These are phyloP conservation scores for Collichthys lucidus DNA, from an alignment of 2,113 vertebrate species.

Conservation along the genomic window DNA sequence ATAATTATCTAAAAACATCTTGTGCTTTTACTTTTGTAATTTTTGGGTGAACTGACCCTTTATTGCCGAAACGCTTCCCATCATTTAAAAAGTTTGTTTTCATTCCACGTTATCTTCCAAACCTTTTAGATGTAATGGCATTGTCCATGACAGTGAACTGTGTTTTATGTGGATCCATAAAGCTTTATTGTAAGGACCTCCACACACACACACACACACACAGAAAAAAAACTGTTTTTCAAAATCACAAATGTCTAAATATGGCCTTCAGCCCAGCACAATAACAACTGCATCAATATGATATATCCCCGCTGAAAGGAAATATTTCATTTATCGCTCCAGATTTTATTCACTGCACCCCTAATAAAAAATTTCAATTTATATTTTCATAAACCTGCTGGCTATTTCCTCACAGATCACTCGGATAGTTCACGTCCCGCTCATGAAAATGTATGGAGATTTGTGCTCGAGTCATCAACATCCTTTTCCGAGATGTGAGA, in stretches of 20 bases:
- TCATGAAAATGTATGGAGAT: constrained; percentile 83
- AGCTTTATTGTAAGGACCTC: constrained; percentile 41
- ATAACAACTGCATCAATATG: constrained; percentile 52
- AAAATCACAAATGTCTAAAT: constrained; percentile 27
- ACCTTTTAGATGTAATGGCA: constrained; percentile 13
- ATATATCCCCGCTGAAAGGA: constrained; percentile 54
- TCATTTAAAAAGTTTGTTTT: neutral
- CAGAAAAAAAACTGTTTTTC: constrained; percentile 43
- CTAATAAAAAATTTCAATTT: constrained; percentile 75
- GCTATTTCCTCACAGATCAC: constrained; percentile 74
- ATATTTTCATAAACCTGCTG: constrained; percentile 78
- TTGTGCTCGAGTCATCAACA: constrained; percentile 82
- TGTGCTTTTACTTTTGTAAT: no score
- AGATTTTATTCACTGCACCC: constrained; percentile 62
- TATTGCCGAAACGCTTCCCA: neutral
- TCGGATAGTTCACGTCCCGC: constrained; percentile 63
- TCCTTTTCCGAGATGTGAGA: constrained; percentile 68
- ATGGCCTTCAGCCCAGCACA: constrained; percentile 29
- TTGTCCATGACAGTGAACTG: neutral
- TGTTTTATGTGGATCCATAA: constrained; percentile 55
- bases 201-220: constrained; percentile 15
- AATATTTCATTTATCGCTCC: constrained; percentile 69
- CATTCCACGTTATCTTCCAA: constrained; percentile 1
- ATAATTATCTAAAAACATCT: neutral
- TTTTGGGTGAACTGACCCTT: neutral